phyloP scores from a whole-genome alignment of 2,113 vertebrate genomes.

The Aramus guarauna region DNA sequence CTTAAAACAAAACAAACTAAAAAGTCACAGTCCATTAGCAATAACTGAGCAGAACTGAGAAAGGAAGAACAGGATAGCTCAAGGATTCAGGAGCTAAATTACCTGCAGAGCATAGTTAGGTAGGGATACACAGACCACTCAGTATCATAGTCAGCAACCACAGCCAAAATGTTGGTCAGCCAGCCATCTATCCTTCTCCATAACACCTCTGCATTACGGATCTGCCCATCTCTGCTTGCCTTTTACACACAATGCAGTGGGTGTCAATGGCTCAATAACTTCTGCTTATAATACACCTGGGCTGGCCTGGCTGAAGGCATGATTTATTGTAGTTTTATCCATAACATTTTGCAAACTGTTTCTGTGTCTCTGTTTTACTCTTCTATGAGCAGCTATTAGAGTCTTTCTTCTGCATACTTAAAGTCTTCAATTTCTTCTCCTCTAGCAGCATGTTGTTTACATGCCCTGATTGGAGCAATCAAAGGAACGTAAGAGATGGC shows the following conservation, averaged over 20 bases:
- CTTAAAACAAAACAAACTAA: not conserved
- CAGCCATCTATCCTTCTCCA: not conserved
- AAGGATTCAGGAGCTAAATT: not conserved
- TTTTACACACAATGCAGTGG: not conserved
- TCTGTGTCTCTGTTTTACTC: not conserved
- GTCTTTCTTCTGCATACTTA: not conserved
- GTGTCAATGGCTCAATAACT: not conserved
- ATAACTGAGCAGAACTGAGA: not conserved
- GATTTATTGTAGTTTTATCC: not conserved
- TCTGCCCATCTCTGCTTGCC: not conserved
- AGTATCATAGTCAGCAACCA: not conserved
- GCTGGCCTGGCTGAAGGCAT: not conserved
- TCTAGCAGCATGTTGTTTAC: not conserved
- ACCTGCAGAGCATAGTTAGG: not conserved
- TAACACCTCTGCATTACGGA: not conserved
- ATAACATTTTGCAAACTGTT: not conserved
- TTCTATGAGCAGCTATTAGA: not conserved
- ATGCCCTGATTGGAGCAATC: not conserved
- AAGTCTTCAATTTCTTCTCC: not conserved
- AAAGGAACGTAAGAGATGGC: not conserved
- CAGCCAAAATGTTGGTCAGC: not conserved
- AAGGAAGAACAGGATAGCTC: not conserved
- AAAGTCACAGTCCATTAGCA: not conserved
- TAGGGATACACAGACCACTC: not conserved
- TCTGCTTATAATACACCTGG: not conserved